Conservation (phyloP, 2,797 vertebrate genomes). For the Enteromius mattozi region DNA sequence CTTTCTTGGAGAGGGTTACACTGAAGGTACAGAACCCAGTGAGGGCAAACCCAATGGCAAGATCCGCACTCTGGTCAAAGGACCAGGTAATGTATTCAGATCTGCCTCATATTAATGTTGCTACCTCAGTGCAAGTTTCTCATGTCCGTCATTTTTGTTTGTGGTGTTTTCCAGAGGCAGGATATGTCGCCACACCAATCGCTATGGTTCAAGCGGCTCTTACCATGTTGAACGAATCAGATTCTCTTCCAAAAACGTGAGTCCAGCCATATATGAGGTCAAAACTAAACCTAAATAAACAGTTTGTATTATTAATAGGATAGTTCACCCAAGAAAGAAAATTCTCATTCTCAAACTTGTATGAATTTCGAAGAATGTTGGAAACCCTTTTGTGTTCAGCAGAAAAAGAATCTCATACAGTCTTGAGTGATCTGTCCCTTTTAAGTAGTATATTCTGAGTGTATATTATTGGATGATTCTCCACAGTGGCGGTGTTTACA, state of each 20-base stretch:
- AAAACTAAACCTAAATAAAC: not conserved
- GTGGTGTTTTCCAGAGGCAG: conserved; percentile 79
- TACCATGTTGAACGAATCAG: conserved; percentile 86
- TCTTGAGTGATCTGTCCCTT: not conserved
- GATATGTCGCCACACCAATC: conserved; percentile 90
- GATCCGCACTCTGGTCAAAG: conserved; percentile 91
- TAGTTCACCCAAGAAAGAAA: not conserved
- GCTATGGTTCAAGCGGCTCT: conserved; percentile 92
- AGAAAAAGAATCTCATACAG: not conserved
- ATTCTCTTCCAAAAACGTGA: conserved; percentile 87
- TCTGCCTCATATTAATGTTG: not conserved
- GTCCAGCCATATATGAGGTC: conserved; percentile 55
- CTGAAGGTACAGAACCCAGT: conserved; percentile 78
- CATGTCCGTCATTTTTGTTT: not conserved
- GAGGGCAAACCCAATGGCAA: conserved; percentile 85
- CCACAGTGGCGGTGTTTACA: conserved; percentile 91
- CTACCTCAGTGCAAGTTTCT: not conserved
- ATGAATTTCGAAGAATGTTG: not conserved
- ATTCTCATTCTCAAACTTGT: not conserved
- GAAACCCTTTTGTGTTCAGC: not conserved
- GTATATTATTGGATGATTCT: not conserved
- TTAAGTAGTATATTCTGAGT: not conserved
- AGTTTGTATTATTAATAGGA: not conserved
- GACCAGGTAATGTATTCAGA: conserved; percentile 84
- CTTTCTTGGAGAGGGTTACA: conserved; percentile 91